A percentile compares a stretch with the other conserved stretches of the same genome.
Conservation (phyloP, 2,797 vertebrate species). For the Geotrypetes seraphini region DNA sequence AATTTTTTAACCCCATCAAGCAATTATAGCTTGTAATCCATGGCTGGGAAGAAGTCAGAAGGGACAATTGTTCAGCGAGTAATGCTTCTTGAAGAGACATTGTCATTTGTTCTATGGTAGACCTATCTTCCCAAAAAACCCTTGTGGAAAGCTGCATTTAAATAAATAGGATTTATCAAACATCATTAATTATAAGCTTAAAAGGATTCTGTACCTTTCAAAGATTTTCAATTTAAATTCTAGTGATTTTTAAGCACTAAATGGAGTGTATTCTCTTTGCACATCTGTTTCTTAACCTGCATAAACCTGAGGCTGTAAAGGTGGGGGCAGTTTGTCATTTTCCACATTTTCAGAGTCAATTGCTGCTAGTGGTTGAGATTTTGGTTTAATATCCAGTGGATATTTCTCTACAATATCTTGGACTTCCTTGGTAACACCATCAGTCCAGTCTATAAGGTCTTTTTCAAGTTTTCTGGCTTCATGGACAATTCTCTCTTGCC, state of each 20-base stretch:
- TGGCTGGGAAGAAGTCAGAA: slow-evolving; percentile 24
- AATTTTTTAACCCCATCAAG: no score
- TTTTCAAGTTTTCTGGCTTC: slow-evolving; percentile 72
- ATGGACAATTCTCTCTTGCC: slow-evolving; percentile 73
- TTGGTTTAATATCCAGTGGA: slow-evolving; percentile 69
- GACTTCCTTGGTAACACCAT: slow-evolving; percentile 71
- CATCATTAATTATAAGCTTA: no score
- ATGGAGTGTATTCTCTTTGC: not conserved
- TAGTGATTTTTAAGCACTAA: slow-evolving; percentile 12
- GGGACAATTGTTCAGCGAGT: slow-evolving; percentile 13
- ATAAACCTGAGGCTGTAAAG: slow-evolving; percentile 82
- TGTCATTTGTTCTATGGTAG: no score
- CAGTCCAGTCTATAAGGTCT: slow-evolving; percentile 81
- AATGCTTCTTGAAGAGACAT: slow-evolving; percentile 29
- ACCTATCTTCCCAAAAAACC: slow-evolving; percentile 32
- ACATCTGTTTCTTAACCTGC: slow-evolving; percentile 59
- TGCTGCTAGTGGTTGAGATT: slow-evolving; percentile 54
- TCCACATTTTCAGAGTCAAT: slow-evolving; percentile 85
- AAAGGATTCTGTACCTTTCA: slow-evolving; percentile 37
- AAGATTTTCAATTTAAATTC: slow-evolving; percentile 29
- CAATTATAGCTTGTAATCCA: no score
- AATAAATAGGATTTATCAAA: slow-evolving; percentile 51
- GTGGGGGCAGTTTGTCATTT: slow-evolving; percentile 79
- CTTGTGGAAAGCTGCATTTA: slow-evolving; percentile 42
- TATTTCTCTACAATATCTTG: slow-evolving; percentile 77